Evolutionary conservation across 2,113 vertebrate genomes (phyloP), one percentile per base, ranked within the genome.

Genomic region (Paramisgurnus dabryanus): DNA sequence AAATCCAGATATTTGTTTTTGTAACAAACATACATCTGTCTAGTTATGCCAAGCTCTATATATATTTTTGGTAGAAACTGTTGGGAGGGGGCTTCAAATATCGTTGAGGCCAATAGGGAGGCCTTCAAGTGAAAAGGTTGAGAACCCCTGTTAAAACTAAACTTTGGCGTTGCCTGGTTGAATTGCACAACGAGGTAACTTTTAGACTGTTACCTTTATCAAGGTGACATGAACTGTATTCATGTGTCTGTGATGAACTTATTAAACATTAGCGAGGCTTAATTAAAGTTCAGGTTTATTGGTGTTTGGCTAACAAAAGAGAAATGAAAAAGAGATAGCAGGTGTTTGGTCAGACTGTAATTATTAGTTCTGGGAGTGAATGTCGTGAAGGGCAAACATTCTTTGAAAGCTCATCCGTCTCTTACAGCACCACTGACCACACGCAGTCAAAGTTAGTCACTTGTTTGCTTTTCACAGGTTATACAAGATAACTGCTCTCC

Each of bases 191-290:
- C 22, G 22, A 10, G 10, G 7, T 80, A 78, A n/a, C 9, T 34
- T 80, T 80, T 85, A 88, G 84, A 85, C 83, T 78, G 71, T 86
- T 87, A 86, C 88, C 88, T 85, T 79, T 84, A 90, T 86, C 78
- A 65, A 79, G 82, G 71, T 89, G 86, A 89, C 90, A 88, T 87
- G 27, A 34, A 34, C 27, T 34, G 86, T 86, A 84, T 82, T 75
- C 81, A 79, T 73, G 50, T 1, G 39, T 80, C 73, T 77, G 79
- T 67, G 67, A 57, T 41, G 78, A 90, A 88, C 69, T 82, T 88
- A 87, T 84, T 88, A 84, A 87, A 85, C 41, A 41, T 65, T 65
- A 60, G 39, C 53, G 84, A 67, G 74, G 71, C 82, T 89, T 87
- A 85, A 89, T 89, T 87, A 88, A 89, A 88, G 82, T 53, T 53